These are phyloP conservation scores for Cotesia vestalis DNA, from an alignment of 1,140 invertebrate species.

Conservation along the genomic window DNA sequence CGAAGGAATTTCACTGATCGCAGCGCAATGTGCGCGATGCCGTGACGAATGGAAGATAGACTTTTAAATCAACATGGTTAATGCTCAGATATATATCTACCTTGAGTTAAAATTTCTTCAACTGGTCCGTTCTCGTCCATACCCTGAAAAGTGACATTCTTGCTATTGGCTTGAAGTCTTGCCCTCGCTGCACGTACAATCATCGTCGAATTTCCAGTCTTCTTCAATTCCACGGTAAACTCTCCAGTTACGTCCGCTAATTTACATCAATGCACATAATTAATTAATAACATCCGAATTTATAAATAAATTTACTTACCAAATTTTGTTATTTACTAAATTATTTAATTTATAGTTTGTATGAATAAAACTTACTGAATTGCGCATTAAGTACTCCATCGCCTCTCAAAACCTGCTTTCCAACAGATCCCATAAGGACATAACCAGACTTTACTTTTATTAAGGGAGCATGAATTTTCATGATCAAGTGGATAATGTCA, in stretches of 20 bases:
- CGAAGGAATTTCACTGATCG: slow-evolving; percentile 42
- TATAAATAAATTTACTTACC: slow-evolving; percentile 2
- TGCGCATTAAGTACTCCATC: slow-evolving; percentile 55
- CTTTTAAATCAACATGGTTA: background rate
- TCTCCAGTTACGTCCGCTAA: slow-evolving; percentile 57
- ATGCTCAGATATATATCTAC: slow-evolving; percentile 39
- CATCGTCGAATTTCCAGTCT: slow-evolving; percentile 49
- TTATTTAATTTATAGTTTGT: slow-evolving; percentile 10
- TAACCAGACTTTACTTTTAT: slow-evolving; percentile 58
- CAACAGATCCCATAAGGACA: slow-evolving; percentile 57
- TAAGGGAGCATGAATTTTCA: slow-evolving; percentile 56
- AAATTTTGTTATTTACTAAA: background rate
- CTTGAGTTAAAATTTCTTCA: slow-evolving; percentile 53
- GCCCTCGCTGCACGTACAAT: slow-evolving; percentile 58
- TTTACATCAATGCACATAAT: background rate
- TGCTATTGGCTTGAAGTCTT: slow-evolving; percentile 50
- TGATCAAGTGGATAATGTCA: slow-evolving; percentile 60
- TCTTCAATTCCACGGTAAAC: slow-evolving; percentile 61
- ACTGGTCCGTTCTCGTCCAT: slow-evolving; percentile 59
- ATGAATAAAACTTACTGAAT: slow-evolving; percentile 55
- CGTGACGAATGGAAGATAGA: background rate
- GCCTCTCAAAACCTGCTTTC: slow-evolving; percentile 53
- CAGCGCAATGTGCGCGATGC: slow-evolving; percentile 5
- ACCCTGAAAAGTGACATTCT: slow-evolving; percentile 54
- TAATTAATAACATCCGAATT: no score